Evolutionary conservation across 2,888 invertebrate genomes (phyloP).

Genomic region (Rhamphomyia laevipes): DNA sequence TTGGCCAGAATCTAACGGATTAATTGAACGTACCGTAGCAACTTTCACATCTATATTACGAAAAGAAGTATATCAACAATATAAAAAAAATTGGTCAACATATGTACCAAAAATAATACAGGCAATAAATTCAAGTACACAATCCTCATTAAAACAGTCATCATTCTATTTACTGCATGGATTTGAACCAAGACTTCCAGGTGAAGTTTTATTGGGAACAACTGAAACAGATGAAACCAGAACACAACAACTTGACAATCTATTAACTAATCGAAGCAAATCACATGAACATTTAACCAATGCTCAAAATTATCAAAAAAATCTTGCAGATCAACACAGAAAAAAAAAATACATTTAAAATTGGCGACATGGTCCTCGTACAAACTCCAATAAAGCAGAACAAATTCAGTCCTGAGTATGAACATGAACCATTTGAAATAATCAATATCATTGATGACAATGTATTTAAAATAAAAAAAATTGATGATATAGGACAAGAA

Average conservation of each 20-base stretch:
- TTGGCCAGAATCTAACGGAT: no score
- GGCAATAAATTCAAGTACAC: background rate
- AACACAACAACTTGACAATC: background rate
- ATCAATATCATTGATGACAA: background rate
- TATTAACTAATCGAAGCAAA: background rate
- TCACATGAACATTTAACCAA: background rate
- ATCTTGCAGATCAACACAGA: background rate
- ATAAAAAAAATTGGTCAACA: background rate
- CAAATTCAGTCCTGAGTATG: background rate
- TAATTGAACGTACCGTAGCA: no score
- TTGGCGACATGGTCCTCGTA: background rate
- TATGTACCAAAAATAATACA: background rate
- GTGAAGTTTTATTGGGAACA: background rate
- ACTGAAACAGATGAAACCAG: background rate
- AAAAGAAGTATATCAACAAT: no score
- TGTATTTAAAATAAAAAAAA: background rate
- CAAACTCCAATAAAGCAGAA: background rate
- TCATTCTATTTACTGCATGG: background rate
- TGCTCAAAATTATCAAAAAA: background rate
- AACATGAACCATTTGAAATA: slow-evolving; percentile 1
- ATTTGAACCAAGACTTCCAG: background rate
- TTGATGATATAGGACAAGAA: background rate
- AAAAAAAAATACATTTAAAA: background rate
- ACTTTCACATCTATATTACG: no score
- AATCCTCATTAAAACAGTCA: background rate